Percentiles rank a stretch among this genome's conserved stretches.
phyloP scores from a whole-genome alignment of 2,113 vertebrate genomes.

The Protobothrops mucrosquamatus region DNA sequence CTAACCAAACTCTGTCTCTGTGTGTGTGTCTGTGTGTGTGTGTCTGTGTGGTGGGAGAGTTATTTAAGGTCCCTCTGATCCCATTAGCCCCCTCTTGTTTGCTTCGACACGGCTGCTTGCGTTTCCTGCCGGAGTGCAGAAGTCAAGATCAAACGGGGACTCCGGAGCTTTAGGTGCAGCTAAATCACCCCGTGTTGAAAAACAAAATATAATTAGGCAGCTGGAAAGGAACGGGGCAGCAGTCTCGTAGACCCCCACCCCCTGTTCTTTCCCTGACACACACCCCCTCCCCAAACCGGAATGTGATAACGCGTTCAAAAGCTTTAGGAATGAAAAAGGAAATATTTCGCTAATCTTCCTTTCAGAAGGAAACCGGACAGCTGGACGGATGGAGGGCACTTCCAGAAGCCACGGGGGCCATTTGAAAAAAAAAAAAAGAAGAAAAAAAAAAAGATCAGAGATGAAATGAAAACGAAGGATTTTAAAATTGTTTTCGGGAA shows the following conservation, averaged over 20 bases:
- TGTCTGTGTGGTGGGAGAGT: neutral
- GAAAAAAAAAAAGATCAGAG: neutral
- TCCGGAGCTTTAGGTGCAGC: neutral
- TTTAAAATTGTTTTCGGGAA: neutral
- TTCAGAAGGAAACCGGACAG: neutral
- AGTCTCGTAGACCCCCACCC: neutral
- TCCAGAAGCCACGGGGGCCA: neutral
- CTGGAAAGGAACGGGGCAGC: accelerated
- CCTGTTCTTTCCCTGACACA: neutral
- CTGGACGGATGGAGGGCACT: neutral
- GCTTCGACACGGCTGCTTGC: constrained; percentile 32
- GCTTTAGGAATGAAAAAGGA: neutral
- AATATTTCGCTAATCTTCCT: neutral
- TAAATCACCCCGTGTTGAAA: neutral
- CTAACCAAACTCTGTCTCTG: neutral
- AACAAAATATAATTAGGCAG: constrained; percentile 42
- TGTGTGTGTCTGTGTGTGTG: neutral
- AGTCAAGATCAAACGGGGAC: constrained; percentile 63
- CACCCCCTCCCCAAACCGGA: too few relatives aligned
- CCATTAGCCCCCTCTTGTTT: constrained; percentile 35
- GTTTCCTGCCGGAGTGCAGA: constrained; percentile 62
- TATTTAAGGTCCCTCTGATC: constrained; percentile 27
- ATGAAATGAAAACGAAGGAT: neutral
- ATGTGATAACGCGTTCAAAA: neutral
- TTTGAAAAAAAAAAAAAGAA: too few relatives aligned